A percentile compares a stretch with the other conserved stretches of the same genome.
These are phyloP conservation scores for Ancistrus triradiatus DNA, from an alignment of 2,113 vertebrate genomes.

Conservation along the genomic window DNA sequence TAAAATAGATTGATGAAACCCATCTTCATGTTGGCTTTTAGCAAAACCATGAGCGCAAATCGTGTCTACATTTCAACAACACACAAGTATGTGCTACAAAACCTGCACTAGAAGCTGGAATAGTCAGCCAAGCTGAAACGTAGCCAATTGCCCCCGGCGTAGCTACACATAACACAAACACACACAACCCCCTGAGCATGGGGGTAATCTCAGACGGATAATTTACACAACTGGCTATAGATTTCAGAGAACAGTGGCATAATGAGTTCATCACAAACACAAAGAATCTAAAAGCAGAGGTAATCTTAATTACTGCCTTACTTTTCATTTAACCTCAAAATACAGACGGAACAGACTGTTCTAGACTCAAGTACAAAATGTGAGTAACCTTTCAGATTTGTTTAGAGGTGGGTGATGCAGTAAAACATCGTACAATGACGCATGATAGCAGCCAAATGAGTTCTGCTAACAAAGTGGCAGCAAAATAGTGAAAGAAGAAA, in stretches of 20 bases:
- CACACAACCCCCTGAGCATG: constrained; percentile 12
- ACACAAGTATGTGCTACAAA: constrained; percentile 12
- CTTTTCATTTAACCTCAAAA: too few species aligned
- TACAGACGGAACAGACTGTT: too few species aligned
- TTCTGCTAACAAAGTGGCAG: too few species aligned
- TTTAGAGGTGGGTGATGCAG: too few species aligned
- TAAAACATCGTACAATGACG: too few species aligned
- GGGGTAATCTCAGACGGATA: constrained; percentile 42
- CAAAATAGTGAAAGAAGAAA: too few species aligned
- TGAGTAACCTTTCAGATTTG: too few species aligned
- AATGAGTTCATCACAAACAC: constrained; percentile 2
- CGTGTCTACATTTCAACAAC: constrained; percentile 6
- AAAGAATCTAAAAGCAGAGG: constrained; percentile 6
- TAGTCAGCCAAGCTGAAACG: constrained; percentile 29
- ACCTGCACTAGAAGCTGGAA: constrained; percentile 21
- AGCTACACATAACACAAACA: neutral
- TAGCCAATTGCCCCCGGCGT: constrained; percentile 34
- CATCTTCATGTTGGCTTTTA: neutral
- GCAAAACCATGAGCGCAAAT: neutral
- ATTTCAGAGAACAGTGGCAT: constrained; percentile 26
- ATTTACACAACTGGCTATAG: constrained; percentile 39
- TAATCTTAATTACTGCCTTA: constrained; percentile 3
- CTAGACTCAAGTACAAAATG: too few species aligned
- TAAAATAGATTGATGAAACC: too few species aligned
- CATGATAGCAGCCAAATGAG: too few species aligned